Conservation (phyloP, 2,113 vertebrate species). For the Macrotus californicus region DNA sequence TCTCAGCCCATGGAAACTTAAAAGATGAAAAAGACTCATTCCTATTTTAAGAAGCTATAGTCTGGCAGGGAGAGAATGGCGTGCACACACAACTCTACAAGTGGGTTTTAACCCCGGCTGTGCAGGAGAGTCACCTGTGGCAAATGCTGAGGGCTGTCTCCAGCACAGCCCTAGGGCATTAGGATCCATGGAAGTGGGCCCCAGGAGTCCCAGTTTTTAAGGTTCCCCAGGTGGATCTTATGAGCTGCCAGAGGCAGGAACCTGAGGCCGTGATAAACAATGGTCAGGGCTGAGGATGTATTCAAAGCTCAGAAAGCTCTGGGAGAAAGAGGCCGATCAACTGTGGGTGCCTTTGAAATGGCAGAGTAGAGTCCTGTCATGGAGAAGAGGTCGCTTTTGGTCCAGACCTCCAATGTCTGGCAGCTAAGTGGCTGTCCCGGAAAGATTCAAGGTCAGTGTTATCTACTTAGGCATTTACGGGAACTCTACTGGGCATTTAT, state of each 20-base stretch:
- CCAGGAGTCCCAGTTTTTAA: background rate
- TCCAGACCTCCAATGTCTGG: background rate
- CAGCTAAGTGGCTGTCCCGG: background rate
- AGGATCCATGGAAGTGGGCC: background rate
- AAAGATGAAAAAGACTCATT: background rate
- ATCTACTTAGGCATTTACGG: background rate
- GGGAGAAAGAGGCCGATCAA: background rate
- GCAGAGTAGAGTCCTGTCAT: background rate
- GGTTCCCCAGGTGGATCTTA: background rate
- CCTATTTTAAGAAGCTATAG: background rate
- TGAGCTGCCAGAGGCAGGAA: background rate
- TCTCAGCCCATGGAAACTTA: background rate
- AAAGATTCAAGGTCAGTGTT: slow-evolving; percentile 11
- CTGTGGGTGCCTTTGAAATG: background rate
- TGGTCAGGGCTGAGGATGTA: background rate
- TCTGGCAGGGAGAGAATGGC: background rate
- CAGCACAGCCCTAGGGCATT: background rate
- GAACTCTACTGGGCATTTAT: background rate
- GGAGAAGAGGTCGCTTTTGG: background rate
- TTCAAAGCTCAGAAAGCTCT: background rate
- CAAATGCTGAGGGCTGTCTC: background rate
- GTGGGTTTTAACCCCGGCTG: background rate
- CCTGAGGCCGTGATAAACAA: background rate
- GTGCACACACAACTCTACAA: background rate
- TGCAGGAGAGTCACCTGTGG: background rate